These are phyloP conservation scores for Apis cerana DNA, from an alignment of 1,140 invertebrate species.

Conservation along the genomic window DNA sequence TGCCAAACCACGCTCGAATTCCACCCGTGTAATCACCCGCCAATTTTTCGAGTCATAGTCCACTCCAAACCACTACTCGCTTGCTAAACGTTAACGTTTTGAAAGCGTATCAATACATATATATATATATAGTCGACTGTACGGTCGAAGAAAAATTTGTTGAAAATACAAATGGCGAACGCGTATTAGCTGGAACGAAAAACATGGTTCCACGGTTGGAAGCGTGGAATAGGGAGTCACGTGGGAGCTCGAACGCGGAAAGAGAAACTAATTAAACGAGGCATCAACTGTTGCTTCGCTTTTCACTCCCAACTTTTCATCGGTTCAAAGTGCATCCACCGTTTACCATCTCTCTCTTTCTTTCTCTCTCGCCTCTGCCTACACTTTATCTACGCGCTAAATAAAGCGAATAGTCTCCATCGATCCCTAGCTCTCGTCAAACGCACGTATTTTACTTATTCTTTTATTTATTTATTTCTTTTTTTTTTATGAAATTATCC, in stretches of 20 bases:
- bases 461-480: too few species aligned
- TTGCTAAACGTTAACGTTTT: too few species aligned
- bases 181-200: neutral
- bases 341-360: neutral
- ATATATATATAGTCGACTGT: too few species aligned
- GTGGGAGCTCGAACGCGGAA: neutral
- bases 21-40: neutral
- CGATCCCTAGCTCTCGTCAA: too few species aligned
- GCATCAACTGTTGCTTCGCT: conserved; percentile 46
- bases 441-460: too few species aligned
- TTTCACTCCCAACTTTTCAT: conserved; percentile 33
- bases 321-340: conserved; percentile 27
- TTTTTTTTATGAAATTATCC: too few species aligned
- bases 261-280: conserved; percentile 41
- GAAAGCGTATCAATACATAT: too few species aligned
- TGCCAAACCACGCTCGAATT: conserved; percentile 18
- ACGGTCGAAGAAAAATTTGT: neutral
- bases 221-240: neutral
- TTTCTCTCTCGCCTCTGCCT: neutral
- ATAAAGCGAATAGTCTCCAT: too few species aligned
- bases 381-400: too few species aligned
- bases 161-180: neutral
- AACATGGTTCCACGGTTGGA: neutral
- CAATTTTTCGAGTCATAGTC: neutral
- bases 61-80: too few species aligned